A percentile compares a stretch with the other conserved stretches of the same genome.
phyloP scores from a whole-genome alignment of 2,113 vertebrate genomes.

The Clinocottus analis region DNA sequence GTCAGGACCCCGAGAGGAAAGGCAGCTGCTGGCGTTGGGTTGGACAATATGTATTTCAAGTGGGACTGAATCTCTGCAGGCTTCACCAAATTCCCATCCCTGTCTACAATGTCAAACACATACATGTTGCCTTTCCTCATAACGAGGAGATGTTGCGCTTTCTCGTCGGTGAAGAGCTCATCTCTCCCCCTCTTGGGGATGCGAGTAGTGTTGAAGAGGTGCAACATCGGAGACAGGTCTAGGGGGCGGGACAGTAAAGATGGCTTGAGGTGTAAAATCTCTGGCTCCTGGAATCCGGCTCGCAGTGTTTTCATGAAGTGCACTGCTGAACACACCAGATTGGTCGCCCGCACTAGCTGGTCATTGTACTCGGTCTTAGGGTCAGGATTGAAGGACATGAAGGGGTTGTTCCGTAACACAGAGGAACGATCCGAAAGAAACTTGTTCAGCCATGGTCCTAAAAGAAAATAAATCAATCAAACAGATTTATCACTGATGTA shows the following conservation, averaged over 20 bases:
- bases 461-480: neutral
- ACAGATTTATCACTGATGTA: neutral
- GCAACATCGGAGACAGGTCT: conserved; percentile 98
- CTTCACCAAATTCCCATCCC: conserved; percentile 87
- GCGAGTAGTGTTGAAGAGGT: conserved; percentile 95
- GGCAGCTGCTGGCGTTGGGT: conserved; percentile 78
- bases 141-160: conserved; percentile 89
- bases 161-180: conserved; percentile 89
- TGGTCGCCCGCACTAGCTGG: conserved; percentile 91
- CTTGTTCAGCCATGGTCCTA: conserved; percentile 99
- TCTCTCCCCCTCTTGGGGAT: conserved; percentile 87
- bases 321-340: conserved; percentile 91
- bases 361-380: conserved; percentile 89
- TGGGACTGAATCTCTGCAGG: conserved; percentile 92
- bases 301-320: conserved; percentile 96
- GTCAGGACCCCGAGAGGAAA: conserved; percentile 90
- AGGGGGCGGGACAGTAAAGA: conserved; percentile 92
- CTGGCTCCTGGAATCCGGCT: conserved; percentile 90
- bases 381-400: conserved; percentile 92
- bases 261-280: conserved; percentile 96
- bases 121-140: conserved; percentile 94
- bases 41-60: conserved; percentile 89
- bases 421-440: conserved; percentile 92
- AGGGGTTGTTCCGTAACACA: conserved; percentile 95
- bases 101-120: conserved; percentile 90